Evolutionary conservation across 2,888 invertebrate species (phyloP).

Genomic region (Parnassius apollo): DNA sequence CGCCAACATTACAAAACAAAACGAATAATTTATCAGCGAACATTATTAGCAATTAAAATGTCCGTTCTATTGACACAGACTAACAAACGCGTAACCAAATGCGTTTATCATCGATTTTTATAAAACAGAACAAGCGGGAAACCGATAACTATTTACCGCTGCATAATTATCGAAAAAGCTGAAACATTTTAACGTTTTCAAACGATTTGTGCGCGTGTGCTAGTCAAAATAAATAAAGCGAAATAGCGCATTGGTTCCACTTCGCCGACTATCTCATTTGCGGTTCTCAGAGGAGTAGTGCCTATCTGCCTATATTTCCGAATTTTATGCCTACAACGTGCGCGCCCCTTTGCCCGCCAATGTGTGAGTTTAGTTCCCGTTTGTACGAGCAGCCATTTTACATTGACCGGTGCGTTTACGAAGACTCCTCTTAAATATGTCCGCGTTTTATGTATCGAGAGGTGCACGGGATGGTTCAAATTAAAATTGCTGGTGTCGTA

Average conservation of each 20-base stretch:
- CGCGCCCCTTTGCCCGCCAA: conserved; percentile 34
- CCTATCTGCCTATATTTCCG: conserved; percentile 69
- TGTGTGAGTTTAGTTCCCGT: conserved; percentile 65
- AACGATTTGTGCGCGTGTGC: conserved; percentile 20
- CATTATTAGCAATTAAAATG: conserved; percentile 23
- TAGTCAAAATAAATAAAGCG: conserved; percentile 45
- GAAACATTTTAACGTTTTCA: conserved; percentile 21
- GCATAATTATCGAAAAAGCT: conserved; percentile 27
- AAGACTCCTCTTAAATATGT: conserved; percentile 32
- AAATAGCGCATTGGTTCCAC: conserved; percentile 70
- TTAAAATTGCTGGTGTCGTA: conserved; percentile 36
- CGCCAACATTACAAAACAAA: conserved; percentile 9
- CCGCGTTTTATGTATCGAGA: conserved; percentile 29
- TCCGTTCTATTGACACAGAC: conserved; percentile 16
- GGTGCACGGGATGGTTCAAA: conserved; percentile 41
- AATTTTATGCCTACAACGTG: conserved; percentile 75
- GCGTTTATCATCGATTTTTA: conserved; percentile 26
- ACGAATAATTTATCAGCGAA: conserved; percentile 14
- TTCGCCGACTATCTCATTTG: conserved; percentile 69
- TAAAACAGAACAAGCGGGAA: conserved; percentile 11
- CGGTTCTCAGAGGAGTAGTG: conserved; percentile 58
- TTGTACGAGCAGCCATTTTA: conserved; percentile 45
- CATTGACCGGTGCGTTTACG: conserved; percentile 45
- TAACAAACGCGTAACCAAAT: conserved; percentile 23
- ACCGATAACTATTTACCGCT: conserved; percentile 21